These are phyloP conservation scores for Bimastos eiseni DNA, from an alignment of 2,888 invertebrate genomes.

Conservation along the genomic window DNA sequence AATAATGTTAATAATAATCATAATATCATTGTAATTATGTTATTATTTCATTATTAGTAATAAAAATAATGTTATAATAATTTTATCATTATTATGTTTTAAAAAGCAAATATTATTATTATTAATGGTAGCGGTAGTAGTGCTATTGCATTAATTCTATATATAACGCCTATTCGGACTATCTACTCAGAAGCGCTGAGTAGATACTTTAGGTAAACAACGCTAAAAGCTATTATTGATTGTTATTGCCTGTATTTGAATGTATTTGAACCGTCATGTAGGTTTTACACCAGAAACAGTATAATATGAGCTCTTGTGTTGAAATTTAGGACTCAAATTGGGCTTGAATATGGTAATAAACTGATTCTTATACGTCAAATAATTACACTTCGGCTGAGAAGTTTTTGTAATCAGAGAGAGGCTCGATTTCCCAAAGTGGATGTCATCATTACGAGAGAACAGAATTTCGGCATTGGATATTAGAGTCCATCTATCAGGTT, in stretches of 20 bases:
- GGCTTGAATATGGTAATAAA: neutral
- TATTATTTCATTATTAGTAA: no score
- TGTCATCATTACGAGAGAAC: neutral
- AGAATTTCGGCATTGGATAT: neutral
- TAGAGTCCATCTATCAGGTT: neutral
- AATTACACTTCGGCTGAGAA: neutral
- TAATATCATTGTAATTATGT: no score
- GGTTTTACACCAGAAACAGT: neutral
- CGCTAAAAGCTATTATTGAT: no score
- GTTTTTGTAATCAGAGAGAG: neutral
- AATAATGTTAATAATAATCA: no score
- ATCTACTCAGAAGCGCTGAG: no score
- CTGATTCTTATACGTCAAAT: neutral
- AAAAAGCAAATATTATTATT: no score
- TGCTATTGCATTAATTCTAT: no score
- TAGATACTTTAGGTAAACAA: no score
- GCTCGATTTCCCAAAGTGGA: neutral
- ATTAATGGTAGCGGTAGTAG: no score
- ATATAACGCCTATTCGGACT: no score
- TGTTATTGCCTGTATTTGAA: neutral
- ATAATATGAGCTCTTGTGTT: neutral
- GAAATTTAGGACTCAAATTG: neutral
- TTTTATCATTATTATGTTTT: no score
- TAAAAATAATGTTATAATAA: no score
- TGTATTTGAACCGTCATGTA: neutral